Evolutionary conservation across 1,140 invertebrate genomes (phyloP).

Genomic region (Leptinotarsa defecta): DNA sequence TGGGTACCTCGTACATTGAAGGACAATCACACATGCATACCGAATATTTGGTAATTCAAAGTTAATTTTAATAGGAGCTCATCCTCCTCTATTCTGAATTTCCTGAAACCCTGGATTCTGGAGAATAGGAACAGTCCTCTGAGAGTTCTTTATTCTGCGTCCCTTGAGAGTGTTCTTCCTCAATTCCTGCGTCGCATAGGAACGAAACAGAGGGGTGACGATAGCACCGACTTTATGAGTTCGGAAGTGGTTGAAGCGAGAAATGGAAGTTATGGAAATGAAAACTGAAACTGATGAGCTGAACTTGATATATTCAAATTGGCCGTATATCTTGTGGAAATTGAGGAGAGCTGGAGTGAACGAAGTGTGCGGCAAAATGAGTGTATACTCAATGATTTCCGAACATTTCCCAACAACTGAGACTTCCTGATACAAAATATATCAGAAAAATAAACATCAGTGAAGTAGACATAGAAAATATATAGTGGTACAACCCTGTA

Average conservation of each 20-base stretch:
- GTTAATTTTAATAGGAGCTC: too few species aligned
- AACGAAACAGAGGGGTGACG: not conserved
- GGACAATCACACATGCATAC: too few species aligned
- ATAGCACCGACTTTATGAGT: not conserved
- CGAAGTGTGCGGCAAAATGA: too few species aligned
- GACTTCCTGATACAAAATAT: too few species aligned
- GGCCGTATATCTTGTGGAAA: not conserved
- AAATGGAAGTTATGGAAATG: not conserved
- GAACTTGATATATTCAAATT: conserved; percentile 1
- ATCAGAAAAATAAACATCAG: too few species aligned
- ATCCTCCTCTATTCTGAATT: too few species aligned
- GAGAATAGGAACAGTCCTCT: not conserved
- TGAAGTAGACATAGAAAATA: too few species aligned
- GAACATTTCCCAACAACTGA: too few species aligned
- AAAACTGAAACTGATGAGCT: conserved; percentile 6
- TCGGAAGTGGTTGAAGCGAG: conserved; percentile 4
- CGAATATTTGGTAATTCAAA: too few species aligned
- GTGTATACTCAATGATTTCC: too few species aligned
- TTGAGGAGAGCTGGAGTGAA: not conserved
- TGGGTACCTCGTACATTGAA: too few species aligned
- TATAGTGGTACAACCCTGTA: too few species aligned
- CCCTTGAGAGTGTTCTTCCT: not conserved
- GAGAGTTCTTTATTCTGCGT: not conserved
- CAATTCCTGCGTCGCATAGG: not conserved
- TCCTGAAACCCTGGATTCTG: not conserved